Conservation (phyloP, 2,797 vertebrate genomes). For the Sebastes cheni region DNA sequence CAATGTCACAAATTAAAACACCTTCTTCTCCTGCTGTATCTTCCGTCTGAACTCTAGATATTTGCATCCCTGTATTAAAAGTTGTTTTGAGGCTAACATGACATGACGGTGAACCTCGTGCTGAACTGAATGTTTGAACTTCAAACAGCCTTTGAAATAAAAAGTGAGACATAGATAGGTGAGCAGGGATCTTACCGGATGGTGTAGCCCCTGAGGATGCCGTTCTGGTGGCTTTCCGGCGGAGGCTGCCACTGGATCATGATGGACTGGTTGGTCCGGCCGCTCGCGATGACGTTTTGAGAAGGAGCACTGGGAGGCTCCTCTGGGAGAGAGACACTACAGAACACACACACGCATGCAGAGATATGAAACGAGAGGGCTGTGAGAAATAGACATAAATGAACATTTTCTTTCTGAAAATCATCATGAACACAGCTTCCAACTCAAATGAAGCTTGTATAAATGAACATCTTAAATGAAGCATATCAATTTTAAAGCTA, state of each 20-base stretch:
- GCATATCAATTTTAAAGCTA: no score
- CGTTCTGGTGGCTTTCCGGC: conserved; percentile 94
- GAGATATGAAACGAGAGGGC: not conserved
- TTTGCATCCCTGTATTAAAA: not conserved
- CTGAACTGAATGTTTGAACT: not conserved
- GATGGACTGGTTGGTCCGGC: conserved; percentile 97
- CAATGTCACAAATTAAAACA: not conserved
- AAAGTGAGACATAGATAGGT: not conserved
- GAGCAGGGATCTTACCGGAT: conserved; percentile 82
- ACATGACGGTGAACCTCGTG: not conserved
- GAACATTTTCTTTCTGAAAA: not conserved
- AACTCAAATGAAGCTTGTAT: no score
- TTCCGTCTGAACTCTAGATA: not conserved
- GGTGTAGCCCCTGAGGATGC: conserved; percentile 91
- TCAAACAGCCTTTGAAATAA: not conserved
- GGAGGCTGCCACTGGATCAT: conserved; percentile 99
- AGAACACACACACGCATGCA: conserved; percentile 55
- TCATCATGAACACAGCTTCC: not conserved
- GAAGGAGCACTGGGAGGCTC: conserved; percentile 93
- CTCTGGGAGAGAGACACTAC: conserved; percentile 92
- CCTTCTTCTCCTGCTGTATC: not conserved
- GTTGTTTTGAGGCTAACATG: not conserved
- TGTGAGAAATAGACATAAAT: not conserved
- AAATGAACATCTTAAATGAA: no score
- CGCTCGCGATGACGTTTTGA: conserved; percentile 95